Percentiles rank a stretch among this genome's conserved stretches.
These are phyloP conservation scores for Ips nitidus DNA, from an alignment of 1,140 invertebrate species.

Conservation along the genomic window DNA sequence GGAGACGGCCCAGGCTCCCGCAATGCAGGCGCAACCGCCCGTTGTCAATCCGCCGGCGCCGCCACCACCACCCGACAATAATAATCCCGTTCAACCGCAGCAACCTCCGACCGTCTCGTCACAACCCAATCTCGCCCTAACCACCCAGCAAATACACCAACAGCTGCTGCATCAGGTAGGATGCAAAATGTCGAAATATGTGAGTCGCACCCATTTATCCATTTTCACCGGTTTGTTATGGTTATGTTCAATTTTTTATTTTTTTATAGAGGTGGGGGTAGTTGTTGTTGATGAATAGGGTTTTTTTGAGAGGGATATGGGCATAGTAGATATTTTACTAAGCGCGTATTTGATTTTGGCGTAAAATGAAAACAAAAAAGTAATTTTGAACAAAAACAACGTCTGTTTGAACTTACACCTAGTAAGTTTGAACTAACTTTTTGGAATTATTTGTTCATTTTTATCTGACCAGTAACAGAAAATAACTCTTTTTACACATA, in stretches of 20 bases:
- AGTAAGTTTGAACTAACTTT: no score
- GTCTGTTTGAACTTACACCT: no score
- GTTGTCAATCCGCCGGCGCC: background rate
- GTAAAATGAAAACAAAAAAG: no score
- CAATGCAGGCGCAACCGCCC: background rate
- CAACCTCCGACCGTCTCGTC: constrained; percentile 16
- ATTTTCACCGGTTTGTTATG: constrained; percentile 18
- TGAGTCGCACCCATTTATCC: constrained; percentile 28
- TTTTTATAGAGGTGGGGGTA: background rate
- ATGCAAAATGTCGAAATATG: constrained; percentile 34
- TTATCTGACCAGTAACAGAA: no score
- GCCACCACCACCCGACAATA: background rate
- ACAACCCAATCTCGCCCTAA: constrained; percentile 22
- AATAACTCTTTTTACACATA: no score
- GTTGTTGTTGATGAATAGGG: background rate
- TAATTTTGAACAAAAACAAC: no score
- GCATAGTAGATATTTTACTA: no score
- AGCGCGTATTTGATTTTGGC: no score
- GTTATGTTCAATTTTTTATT: background rate
- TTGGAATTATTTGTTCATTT: no score
- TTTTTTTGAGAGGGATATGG: no score
- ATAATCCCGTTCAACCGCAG: constrained; percentile 35
- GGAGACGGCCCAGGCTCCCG: background rate
- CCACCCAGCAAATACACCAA: constrained; percentile 50
- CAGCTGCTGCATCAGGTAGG: constrained; percentile 52